Evolutionary conservation across 2,888 invertebrate species (phyloP).

Genomic region (Dicranocentrus wangi): DNA sequence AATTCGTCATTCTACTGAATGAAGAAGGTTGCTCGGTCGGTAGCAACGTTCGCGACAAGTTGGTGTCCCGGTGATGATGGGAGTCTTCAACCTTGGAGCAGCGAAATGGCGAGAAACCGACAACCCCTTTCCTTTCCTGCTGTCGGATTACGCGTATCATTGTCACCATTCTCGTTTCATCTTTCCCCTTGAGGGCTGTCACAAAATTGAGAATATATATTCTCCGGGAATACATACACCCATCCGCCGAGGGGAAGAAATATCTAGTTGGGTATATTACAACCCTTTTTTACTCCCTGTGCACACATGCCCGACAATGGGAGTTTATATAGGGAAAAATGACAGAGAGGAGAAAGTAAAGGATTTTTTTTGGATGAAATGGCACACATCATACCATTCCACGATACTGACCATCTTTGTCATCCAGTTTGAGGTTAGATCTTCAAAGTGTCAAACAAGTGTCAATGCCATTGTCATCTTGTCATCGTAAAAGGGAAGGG

Average conservation of each 20-base stretch:
- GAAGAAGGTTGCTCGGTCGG: neutral
- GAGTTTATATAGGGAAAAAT: no score
- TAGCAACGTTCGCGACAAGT: neutral
- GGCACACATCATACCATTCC: constrained; percentile 11
- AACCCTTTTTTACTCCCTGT: neutral
- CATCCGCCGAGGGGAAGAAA: neutral
- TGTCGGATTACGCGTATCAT: constrained; percentile 21
- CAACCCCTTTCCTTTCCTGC: constrained; percentile 40
- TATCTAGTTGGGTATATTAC: neutral
- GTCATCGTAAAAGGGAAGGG: no score
- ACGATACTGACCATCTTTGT: constrained; percentile 35
- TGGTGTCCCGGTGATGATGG: neutral
- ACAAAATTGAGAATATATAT: neutral
- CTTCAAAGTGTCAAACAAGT: constrained; percentile 18
- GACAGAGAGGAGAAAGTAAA: no score
- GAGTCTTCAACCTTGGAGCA: neutral
- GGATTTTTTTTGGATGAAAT: no score
- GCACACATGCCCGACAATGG: no score
- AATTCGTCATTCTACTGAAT: neutral
- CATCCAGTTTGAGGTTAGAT: constrained; percentile 4
- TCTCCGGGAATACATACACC: neutral
- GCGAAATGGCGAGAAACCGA: constrained; percentile 14
- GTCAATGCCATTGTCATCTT: neutral
- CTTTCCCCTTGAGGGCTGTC: constrained; percentile 39
- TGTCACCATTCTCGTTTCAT: constrained; percentile 8